Base-by-base conservation (phyloP, 2,888 invertebrate genomes). In the Iselma pallidipennis region DNA sequence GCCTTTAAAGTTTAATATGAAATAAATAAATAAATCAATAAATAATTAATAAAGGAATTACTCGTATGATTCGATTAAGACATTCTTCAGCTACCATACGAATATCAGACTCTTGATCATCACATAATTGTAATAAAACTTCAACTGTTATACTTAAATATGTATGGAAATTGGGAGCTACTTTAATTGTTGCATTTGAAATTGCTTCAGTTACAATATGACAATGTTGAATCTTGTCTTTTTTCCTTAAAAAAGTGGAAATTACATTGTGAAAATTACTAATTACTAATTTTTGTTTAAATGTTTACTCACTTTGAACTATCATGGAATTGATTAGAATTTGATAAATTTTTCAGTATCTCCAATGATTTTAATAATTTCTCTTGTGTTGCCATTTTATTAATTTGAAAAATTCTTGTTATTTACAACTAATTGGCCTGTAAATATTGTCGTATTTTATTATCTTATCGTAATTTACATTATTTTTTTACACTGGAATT, bases 61-160 rank as follows among this genome's bases (percentile, higher is more conserved):
- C 82, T 80, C 91, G 86, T 71, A 93, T 91, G 56, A 92, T 89
- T 78, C 88, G 86, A 78, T 93, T 92, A 1, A 94, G 82, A 74
- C 91, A 91, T 82, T 94, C 94, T 77, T 93, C 92, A 48, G 92
- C 92, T 54, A 89, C 88, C 85, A 92, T 90, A 60, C 93, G 84
- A 26, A 92, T 87, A 78, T 92, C 91, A 2, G 91, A 87, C 77
- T 94, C 92, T 1, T 85, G 79, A 79, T 94, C 93, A 81, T 93
- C 90, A 77, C 91, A 90, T 57, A 90, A 83, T 45, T 86, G 83
- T 53, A 94, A 81, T 64, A 93, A 83, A 29, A 88, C 86, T 81
- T 91, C 90, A 61, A 92, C 87, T 2, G 91, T 87, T 71, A 87
- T 85, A 66, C 89, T 89, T 49, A 92, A 83, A 68, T 90, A 85